These are phyloP conservation scores for Xylota segnis DNA, from an alignment of 2,888 invertebrate species.

Conservation along the genomic window DNA sequence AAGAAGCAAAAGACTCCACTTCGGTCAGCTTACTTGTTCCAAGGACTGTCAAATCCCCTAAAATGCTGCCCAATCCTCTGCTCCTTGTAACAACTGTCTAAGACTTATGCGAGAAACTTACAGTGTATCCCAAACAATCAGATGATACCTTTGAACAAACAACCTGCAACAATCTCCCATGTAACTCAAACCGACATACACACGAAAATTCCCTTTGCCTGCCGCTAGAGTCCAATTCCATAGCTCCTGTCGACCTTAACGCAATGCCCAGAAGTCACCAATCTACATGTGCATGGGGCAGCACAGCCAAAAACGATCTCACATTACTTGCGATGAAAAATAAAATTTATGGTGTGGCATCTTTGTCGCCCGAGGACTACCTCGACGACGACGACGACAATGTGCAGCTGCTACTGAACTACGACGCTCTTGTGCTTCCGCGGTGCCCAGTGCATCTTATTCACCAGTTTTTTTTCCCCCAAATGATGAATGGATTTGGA, in stretches of 20 bases:
- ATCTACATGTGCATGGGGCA: neutral
- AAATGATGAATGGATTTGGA: constrained; percentile 77
- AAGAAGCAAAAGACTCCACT: too few species aligned
- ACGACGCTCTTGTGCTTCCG: constrained; percentile 48
- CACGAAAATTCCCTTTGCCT: neutral
- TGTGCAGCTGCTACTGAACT: constrained; percentile 42
- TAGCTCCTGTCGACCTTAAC: neutral
- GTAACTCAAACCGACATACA: neutral
- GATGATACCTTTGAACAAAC: neutral
- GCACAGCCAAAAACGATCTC: constrained; percentile 21
- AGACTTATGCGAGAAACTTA: too few species aligned
- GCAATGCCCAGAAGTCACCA: constrained; percentile 23
- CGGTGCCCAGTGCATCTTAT: constrained; percentile 48
- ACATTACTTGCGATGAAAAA: constrained; percentile 43
- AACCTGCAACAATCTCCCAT: neutral
- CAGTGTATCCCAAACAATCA: too few species aligned
- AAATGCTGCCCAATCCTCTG: too few species aligned
- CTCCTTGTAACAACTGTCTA: too few species aligned
- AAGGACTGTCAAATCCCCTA: too few species aligned
- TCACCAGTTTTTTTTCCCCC: constrained; percentile 18
- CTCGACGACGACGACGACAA: constrained; percentile 4
- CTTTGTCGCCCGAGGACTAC: constrained; percentile 54
- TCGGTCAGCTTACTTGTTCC: too few species aligned
- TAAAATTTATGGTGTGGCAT: constrained; percentile 68
- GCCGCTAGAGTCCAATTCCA: neutral